phyloP scores from a whole-genome alignment of 2,113 vertebrate genomes.

The Pluvialis apricaria region DNA sequence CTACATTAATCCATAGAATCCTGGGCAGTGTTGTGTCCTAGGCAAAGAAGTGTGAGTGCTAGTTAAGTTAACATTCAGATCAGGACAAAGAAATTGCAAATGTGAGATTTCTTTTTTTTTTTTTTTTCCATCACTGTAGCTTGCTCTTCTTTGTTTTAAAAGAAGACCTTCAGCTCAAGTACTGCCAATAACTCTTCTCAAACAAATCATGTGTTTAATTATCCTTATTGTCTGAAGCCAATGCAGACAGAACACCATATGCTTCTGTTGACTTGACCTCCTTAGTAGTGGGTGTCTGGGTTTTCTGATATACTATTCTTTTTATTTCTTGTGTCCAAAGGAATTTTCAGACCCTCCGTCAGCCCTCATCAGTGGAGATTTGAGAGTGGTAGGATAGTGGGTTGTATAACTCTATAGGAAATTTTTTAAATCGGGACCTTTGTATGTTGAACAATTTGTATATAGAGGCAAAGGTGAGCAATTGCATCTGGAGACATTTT shows the following conservation, averaged over 20 bases:
- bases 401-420: not conserved
- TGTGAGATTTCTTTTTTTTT: not conserved
- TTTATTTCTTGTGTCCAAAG: not conserved
- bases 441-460: not conserved
- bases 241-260: constrained; percentile 53
- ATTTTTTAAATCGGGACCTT: not conserved
- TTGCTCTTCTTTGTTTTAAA: not conserved
- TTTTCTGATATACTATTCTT: not conserved
- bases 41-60: not conserved
- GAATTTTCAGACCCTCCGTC: not conserved
- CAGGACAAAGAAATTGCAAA: not conserved
- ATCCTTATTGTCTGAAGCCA: constrained; percentile 45
- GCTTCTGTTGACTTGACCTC: constrained; percentile 55
- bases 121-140: not conserved
- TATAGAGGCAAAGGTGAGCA: not conserved
- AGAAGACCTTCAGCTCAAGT: not conserved
- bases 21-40: not conserved
- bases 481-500: not conserved
- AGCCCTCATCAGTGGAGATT: not conserved
- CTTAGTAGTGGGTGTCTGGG: not conserved
- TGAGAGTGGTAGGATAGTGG: not conserved
- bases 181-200: constrained; percentile 7
- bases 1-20: not conserved
- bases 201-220: constrained; percentile 49
- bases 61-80: not conserved